These are phyloP conservation scores for Cladorhizidae sp. DNA, from an alignment of 37 sponge, comb jelly and placozoan species.

Conservation along the genomic window DNA sequence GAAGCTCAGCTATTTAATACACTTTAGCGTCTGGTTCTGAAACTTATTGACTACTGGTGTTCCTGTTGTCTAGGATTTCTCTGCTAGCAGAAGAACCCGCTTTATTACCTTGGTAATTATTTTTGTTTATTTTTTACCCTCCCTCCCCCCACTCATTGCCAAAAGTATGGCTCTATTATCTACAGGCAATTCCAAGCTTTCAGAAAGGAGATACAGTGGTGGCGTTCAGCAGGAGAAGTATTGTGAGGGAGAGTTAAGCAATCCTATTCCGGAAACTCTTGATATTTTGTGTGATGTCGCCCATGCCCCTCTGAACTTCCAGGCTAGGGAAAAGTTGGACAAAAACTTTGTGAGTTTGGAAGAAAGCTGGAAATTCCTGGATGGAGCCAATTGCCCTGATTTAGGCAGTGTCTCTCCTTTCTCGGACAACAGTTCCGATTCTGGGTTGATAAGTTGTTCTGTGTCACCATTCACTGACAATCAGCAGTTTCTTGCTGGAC, in stretches of 20 bases:
- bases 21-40: no score
- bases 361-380: background rate
- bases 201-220: background rate
- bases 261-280: no score
- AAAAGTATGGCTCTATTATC: constrained; percentile 44
- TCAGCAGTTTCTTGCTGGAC: constrained; percentile 24
- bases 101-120: background rate
- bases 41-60: background rate
- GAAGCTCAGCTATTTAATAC: no score
- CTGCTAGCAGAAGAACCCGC: no score
- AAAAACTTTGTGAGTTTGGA: background rate
- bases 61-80: background rate
- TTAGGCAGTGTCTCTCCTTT: constrained; percentile 1
- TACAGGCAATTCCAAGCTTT: constrained; percentile 21
- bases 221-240: background rate
- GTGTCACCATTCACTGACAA: background rate
- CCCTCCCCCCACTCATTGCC: constrained; percentile 8
- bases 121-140: no score
- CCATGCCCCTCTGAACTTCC: background rate
- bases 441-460: constrained; percentile 24
- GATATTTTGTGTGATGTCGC: background rate
- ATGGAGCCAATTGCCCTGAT: background rate
- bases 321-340: background rate
- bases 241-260: background rate
- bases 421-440: constrained; percentile 37